These are phyloP conservation scores for Willisornis vidua DNA, from an alignment of 2,113 vertebrate species.

Conservation along the genomic window DNA sequence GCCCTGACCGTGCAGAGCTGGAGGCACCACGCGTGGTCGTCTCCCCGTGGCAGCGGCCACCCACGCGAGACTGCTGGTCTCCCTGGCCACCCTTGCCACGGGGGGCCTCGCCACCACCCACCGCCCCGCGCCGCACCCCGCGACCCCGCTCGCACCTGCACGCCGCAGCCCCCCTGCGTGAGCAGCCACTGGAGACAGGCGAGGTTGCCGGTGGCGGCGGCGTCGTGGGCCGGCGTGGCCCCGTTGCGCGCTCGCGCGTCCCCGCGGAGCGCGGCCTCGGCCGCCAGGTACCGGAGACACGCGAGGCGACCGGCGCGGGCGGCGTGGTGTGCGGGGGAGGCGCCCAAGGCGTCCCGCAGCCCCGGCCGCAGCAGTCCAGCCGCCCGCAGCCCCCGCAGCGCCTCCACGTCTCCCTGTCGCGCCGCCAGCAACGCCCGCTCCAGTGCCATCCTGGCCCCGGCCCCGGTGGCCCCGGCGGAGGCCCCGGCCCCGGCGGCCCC, in stretches of 20 bases:
- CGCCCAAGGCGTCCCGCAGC: too few species aligned
- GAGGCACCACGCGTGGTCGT: neutral
- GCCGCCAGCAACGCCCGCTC: too few species aligned
- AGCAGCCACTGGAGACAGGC: conserved; percentile 93
- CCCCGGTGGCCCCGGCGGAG: too few species aligned
- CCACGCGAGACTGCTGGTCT: neutral
- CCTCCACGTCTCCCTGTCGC: too few species aligned
- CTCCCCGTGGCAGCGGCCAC: neutral
- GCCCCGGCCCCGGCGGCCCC: too few species aligned
- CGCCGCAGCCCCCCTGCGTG: conserved; percentile 83
- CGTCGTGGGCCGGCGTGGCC: conserved; percentile 91
- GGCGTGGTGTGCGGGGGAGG: too few species aligned
- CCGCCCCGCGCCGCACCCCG: neutral
- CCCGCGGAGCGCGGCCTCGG: neutral
- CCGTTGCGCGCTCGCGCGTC: conserved; percentile 85
- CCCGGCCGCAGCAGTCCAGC: too few species aligned
- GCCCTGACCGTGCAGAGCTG: neutral
- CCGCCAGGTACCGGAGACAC: too few species aligned
- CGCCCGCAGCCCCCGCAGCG: too few species aligned
- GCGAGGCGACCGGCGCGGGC: too few species aligned
- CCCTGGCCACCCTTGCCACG: neutral
- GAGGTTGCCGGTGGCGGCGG: conserved; percentile 93
- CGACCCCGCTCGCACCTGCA: conserved; percentile 78
- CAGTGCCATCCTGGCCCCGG: too few species aligned
- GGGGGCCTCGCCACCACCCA: neutral